Evolutionary conservation across 2,888 invertebrate species (phyloP), one percentile per base, ranked within the genome.

Genomic region (Orthonevra nobilis): DNA sequence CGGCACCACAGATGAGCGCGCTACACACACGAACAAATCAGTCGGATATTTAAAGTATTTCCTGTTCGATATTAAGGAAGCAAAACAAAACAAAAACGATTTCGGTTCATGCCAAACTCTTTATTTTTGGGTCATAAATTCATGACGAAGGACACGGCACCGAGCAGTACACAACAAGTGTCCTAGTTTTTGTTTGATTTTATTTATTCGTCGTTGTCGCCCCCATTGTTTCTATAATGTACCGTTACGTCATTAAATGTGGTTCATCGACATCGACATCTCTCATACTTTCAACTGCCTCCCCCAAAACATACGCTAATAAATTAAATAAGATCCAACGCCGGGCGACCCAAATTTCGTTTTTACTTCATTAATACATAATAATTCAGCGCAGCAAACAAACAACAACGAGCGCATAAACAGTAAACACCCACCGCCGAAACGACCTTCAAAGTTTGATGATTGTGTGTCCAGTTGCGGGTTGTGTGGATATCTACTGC

Each of bases 401-500:
- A n/a, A 40, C 38, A 46, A 54, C 28, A 60, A 46, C 38, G 54
- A 28, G 17, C 14, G 26, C 14, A 54, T 26, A 17, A 54, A n/a
- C n/a, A n/a, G n/a, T 42, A 50, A 54, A 60, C 66, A 72, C 72
- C 79, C 73, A 73, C 66, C 34, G 56, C 15, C 48, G 64, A 61
- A n/a, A 73, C 73, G 79, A 79, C 79, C 79, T 79, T 79, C 79
- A 79, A 79, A 73, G 73, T 79, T 79, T 73, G 73, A 79, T 79
- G n/a, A n/a, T n/a, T n/a, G n/a, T n/a, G n/a, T 79, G 79, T 79
- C 79, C 79, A 79, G 79, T 79, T 77, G 60, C 54, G 54, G 4
- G 40, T 56, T 46, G 36, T 60, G 44, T 48, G 30, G 32, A 52
- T 66, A 40, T 58, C 44, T 23, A 36, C 40, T 46, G n/a, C 36